Conservation (phyloP, 2,888 invertebrate species). For the Drosophila anomalata region DNA sequence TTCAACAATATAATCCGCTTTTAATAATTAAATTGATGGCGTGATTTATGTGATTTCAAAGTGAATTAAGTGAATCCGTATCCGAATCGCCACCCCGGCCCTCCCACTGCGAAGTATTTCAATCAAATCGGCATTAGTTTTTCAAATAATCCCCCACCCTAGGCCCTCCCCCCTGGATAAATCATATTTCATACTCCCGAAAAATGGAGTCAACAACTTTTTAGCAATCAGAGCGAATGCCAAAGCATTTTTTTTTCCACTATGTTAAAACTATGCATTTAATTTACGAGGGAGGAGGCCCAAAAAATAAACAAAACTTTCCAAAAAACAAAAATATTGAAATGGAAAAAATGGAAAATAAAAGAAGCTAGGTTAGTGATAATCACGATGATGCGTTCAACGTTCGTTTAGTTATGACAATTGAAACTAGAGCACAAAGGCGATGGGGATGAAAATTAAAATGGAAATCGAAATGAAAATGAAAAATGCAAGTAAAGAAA, state of each 20-base stretch:
- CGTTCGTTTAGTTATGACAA: constrained; percentile 75
- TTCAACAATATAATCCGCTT: constrained; percentile 12
- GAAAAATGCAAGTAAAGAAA: not conserved
- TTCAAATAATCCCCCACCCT: not conserved
- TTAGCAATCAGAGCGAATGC: constrained; percentile 58
- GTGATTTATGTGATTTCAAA: constrained; percentile 23
- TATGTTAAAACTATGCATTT: constrained; percentile 67
- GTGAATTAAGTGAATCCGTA: constrained; percentile 19
- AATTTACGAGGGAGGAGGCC: constrained; percentile 50
- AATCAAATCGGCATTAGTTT: constrained; percentile 13
- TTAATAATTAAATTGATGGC: constrained; percentile 26
- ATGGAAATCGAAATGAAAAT: not conserved
- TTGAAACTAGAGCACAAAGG: constrained; percentile 37
- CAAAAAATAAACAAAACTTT: not conserved
- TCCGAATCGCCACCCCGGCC: not conserved
- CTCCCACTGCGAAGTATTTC: not conserved
- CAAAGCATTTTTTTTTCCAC: constrained; percentile 44
- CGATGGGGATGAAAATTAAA: not conserved
- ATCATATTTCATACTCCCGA: constrained; percentile 32
- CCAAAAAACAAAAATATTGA: constrained; percentile 5
- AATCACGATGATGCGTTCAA: constrained; percentile 75
- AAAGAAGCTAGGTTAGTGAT: constrained; percentile 68
- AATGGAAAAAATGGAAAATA: constrained; percentile 7
- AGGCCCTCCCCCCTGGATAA: not conserved
- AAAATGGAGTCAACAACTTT: constrained; percentile 37